Conservation (phyloP, 2,113 vertebrate genomes). For the Puffinus mauretanicus region DNA sequence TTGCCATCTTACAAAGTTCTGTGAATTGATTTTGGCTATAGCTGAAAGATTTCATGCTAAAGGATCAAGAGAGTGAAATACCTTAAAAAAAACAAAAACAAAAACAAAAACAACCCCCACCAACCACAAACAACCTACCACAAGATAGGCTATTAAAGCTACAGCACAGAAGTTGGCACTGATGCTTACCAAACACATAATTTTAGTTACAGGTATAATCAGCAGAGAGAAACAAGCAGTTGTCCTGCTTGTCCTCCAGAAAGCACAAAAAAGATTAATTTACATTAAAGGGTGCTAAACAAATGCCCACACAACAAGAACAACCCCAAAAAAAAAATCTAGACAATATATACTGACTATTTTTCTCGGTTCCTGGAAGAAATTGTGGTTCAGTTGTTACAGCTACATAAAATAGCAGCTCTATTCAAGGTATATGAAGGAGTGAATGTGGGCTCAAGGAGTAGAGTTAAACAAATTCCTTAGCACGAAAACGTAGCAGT, state of each 20-base stretch:
- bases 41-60: not conserved
- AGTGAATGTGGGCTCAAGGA: not conserved
- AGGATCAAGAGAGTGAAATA: not conserved
- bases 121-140: not conserved
- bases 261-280: rapidly evolving
- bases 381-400: not conserved
- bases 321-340: not conserved
- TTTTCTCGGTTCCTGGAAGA: not conserved
- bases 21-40: not conserved
- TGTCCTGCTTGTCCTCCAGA: not conserved
- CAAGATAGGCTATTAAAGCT: not conserved
- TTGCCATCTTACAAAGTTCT: rapidly evolving
- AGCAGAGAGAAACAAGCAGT: not conserved
- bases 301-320: rapidly evolving
- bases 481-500: rapidly evolving
- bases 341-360: not conserved
- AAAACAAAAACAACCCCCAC: too few relatives aligned
- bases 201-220: not conserved
- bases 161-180: not conserved
- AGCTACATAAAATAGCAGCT: not conserved
- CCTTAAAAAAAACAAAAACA: not conserved
- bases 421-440: not conserved
- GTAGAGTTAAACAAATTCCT: not conserved
- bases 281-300: not conserved
- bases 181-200: not conserved